Evolutionary conservation across 1,140 invertebrate species (phyloP).

Genomic region (Radopholus similis): DNA sequence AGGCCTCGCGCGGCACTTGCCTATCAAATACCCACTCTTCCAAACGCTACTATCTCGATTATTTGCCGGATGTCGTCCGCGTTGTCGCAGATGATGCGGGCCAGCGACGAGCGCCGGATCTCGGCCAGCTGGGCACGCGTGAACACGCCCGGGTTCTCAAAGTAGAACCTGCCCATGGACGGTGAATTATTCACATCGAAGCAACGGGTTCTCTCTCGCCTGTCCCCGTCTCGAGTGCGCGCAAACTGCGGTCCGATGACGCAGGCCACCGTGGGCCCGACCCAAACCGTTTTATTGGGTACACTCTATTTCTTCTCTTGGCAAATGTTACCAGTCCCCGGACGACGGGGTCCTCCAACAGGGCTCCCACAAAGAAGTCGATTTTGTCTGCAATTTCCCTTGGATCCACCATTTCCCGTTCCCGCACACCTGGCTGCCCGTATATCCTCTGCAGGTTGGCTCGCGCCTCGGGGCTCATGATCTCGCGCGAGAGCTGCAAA

Average conservation of each 20-base stretch:
- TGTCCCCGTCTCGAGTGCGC: conserved; percentile 66
- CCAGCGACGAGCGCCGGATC: conserved; percentile 79
- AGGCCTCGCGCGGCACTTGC: conserved; percentile 67
- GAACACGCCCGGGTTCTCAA: conserved; percentile 53
- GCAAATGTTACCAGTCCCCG: conserved; percentile 65
- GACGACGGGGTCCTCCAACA: conserved; percentile 56
- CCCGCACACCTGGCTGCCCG: conserved; percentile 1
- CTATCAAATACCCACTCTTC: too few species aligned
- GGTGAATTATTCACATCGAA: neutral
- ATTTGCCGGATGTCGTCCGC: conserved; percentile 68
- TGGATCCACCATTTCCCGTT: neutral
- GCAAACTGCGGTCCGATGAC: conserved; percentile 90
- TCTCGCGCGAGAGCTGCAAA: conserved; percentile 51
- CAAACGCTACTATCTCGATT: too few species aligned
- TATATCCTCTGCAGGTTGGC: conserved; percentile 49
- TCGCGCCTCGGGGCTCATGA: conserved; percentile 41
- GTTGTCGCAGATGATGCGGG: conserved; percentile 87
- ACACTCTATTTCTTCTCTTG: too few species aligned
- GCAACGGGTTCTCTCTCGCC: conserved; percentile 61
- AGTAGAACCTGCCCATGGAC: conserved; percentile 53
- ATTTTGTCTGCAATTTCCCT: conserved; percentile 43
- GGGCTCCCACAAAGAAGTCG: conserved; percentile 56
- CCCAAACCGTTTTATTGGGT: neutral
- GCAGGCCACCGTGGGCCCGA: conserved; percentile 67
- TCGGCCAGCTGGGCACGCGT: conserved; percentile 76